These are phyloP conservation scores for Tetragonula carbonaria DNA, from an alignment of 2,888 invertebrate genomes.

Conservation along the genomic window DNA sequence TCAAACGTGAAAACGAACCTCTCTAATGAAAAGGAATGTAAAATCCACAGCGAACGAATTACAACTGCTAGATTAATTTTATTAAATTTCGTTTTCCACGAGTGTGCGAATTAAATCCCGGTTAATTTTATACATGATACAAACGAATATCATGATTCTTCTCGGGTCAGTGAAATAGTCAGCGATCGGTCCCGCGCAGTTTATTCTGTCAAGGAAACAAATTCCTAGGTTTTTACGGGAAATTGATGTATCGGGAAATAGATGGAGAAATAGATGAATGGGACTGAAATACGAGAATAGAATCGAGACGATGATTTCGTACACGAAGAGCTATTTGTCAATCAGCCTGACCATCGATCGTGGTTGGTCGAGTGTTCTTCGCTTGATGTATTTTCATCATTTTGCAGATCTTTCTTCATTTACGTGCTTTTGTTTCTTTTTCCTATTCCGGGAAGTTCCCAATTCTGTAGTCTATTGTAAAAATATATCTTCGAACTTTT, in stretches of 20 bases:
- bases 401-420: slow-evolving; percentile 5
- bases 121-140: background rate
- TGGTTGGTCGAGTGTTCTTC: slow-evolving; percentile 7
- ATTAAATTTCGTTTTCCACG: background rate
- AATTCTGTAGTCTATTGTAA: background rate
- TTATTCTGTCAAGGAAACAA: background rate
- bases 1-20: background rate
- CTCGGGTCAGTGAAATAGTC: background rate
- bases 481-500: background rate
- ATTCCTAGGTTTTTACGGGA: background rate
- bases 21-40: background rate
- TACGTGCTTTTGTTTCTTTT: background rate
- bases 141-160: background rate
- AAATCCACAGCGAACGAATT: background rate
- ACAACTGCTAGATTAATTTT: background rate
- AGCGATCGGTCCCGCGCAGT: background rate
- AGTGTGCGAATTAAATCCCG: background rate
- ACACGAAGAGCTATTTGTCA: slow-evolving; percentile 45
- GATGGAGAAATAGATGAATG: slow-evolving; percentile 24
- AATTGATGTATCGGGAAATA: slow-evolving; percentile 19
- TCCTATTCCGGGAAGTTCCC: background rate
- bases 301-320: slow-evolving; percentile 44
- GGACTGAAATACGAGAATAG: slow-evolving; percentile 22
- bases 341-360: slow-evolving; percentile 48
- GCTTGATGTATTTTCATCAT: slow-evolving; percentile 29